Percentiles rank a stretch among this genome's conserved stretches.
Conservation (phyloP, 2,888 invertebrate species). For the Erpobdella octoculata region DNA sequence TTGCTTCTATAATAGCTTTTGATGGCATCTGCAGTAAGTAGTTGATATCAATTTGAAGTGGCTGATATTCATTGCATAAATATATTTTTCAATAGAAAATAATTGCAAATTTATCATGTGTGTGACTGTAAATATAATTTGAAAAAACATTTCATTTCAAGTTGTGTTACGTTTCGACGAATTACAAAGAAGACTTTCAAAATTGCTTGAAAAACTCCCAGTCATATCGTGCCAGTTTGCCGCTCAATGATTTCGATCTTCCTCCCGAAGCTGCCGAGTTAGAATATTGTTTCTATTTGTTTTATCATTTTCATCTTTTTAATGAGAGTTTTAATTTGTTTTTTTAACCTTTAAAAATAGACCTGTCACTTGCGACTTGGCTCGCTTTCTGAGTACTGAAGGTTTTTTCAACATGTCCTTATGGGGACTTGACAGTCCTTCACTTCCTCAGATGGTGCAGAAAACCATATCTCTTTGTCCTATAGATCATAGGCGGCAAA, state of each 20-base stretch:
- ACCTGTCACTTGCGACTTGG: conserved; percentile 51
- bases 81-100: too few relatives aligned
- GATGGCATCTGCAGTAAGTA: too few relatives aligned
- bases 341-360: conserved; percentile 37
- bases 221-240: conserved; percentile 41
- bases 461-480: conserved; percentile 58
- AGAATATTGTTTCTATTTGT: conserved; percentile 31
- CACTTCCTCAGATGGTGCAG: conserved; percentile 57
- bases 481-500: conserved; percentile 58
- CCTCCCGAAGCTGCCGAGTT: conserved; percentile 46
- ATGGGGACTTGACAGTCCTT: conserved; percentile 58
- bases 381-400: conserved; percentile 55
- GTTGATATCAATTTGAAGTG: too few relatives aligned
- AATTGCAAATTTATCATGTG: too few relatives aligned
- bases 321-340: neutral
- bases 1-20: neutral
- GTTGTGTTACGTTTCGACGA: conserved; percentile 54
- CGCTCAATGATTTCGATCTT: conserved; percentile 42
- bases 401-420: conserved; percentile 55
- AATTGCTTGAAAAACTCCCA: conserved; percentile 49
- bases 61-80: too few relatives aligned
- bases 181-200: conserved; percentile 52
- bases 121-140: too few relatives aligned
- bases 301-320: neutral
- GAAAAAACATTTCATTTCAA: too few relatives aligned